Base-by-base conservation (phyloP, 2,888 invertebrate species). In the Saturnia japonica region DNA sequence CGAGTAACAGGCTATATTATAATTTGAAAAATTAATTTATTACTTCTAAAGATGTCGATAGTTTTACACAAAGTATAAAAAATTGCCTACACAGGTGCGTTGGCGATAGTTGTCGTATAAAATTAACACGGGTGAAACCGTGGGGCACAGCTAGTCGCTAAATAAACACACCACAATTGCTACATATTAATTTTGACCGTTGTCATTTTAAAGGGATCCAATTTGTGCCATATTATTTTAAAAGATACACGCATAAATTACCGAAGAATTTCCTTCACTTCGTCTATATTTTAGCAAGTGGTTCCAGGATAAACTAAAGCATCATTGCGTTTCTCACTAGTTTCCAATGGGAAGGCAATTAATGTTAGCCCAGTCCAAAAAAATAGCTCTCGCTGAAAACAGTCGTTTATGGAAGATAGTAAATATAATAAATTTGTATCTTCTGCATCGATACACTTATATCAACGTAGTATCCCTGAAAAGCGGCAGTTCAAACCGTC, bases 401-500 rank as follows among this genome's bases (percentile, higher is more conserved):
- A 8, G 16, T 28, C 28, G 25, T 8, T 57, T 14, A 62, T 25
- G 16, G 28, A 34, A 62, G 34, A 16, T 34, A 54, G 28, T 64
- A 19, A n/a, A 40, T 19, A n/a, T 40, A 64, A 64, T 64, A 40
- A 34, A 64, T 64, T 25, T 14, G 34, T 64, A 40, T n/a, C 34
- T 40, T n/a, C 34, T 40, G n/a, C 16, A 40, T 64, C 19, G 64
- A 40, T 40, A 40, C 74, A 76, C 77, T 76, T 82, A 82, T 82
- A 81, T 78, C 80, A 82, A 85, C 85, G 88, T 60, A 28, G 85
- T 74, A 77, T 64, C n/a, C n/a, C 64, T 40, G 40, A 64, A 64
- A 40, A n/a, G 40, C 64, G 19, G 64, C n/a, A 64, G 40, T 40
- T 40, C 40, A 64, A 64, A 34, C 19, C 34, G 40, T n/a, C 62